These are phyloP conservation scores for Acronicta leporina DNA, from an alignment of 2,888 invertebrate genomes.

Conservation along the genomic window DNA sequence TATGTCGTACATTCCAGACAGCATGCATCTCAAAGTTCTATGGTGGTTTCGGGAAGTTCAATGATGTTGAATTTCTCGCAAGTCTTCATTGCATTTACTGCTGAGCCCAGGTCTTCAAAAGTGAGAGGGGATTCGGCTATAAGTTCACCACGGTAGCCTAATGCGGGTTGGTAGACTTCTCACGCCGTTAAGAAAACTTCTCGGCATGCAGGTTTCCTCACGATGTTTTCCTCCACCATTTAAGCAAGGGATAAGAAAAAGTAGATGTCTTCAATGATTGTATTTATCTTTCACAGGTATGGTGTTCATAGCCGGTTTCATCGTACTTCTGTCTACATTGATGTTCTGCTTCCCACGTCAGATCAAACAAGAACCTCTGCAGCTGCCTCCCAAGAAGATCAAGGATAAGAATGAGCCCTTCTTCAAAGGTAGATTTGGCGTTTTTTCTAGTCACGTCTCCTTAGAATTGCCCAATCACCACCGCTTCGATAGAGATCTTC, in stretches of 20 bases:
- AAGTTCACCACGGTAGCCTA: too few species aligned
- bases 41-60: not conserved
- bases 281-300: conserved; percentile 89
- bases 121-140: too few species aligned
- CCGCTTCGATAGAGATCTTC: too few species aligned
- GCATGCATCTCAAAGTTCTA: not conserved
- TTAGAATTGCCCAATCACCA: not conserved
- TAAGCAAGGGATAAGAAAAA: too few species aligned
- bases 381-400: conserved; percentile 71
- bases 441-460: not conserved
- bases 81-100: too few species aligned
- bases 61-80: not conserved
- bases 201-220: too few species aligned
- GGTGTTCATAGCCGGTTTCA: conserved; percentile 94
- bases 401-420: conserved; percentile 85
- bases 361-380: conserved; percentile 88
- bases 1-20: not conserved
- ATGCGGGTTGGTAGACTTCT: too few species aligned
- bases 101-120: too few species aligned
- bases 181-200: too few species aligned
- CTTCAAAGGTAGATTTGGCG: conserved; percentile 87
- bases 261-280: not conserved
- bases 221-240: too few species aligned
- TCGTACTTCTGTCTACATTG: conserved; percentile 94
- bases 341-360: conserved; percentile 97